Base-by-base conservation (phyloP, 35 echinoderm and acorn worm species). In the Stichopus chloronotus region DNA sequence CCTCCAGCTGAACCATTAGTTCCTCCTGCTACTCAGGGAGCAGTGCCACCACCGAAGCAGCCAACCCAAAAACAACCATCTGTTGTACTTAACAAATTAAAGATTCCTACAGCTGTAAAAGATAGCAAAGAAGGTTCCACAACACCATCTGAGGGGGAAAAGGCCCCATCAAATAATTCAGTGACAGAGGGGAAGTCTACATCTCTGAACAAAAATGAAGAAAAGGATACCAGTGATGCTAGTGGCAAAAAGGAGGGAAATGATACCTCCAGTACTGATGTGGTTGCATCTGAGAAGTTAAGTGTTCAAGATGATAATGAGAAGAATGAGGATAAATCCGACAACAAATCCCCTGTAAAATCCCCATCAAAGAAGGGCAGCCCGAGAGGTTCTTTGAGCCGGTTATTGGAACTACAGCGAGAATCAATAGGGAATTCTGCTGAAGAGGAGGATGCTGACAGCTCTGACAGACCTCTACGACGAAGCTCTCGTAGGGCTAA, bases 401-500 rank as follows among this genome's bases (percentile, higher is more conserved):
- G 87, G 57, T 72, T 89, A 52, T 63, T 89, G 61, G 87, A 89
- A 89, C 65, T 89, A 23, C 87, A 89, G 57, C 78, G 59, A 57
- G 90, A 79, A 9, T 55, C 69, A 17, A 24, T 91, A 13, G 71
- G 56, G 55, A 59, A 58, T 4, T 30, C 52, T 78, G 90, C 76
- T 57, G 90, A 91, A 55, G 86, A 91, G 76, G 8, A 53, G 4
- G 90, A 77, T 10, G 52, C 21, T 5, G 90, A 91, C 7, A 14
- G 13, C 5, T 21, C 90, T 25, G 54, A 72, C n/a, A 23, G 16
- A 21, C 68, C 68, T 16, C 87, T 89, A 10, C 69, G 90, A 13
- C 78, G 90, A 23, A 91, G 90, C 54, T 91, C 90, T 30, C 69
- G 90, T 14, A 91, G 90, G 54, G 90, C 90, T 17, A 91, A 91